Conservation (phyloP, 2,797 vertebrate genomes). For the Danio aesculapii region DNA sequence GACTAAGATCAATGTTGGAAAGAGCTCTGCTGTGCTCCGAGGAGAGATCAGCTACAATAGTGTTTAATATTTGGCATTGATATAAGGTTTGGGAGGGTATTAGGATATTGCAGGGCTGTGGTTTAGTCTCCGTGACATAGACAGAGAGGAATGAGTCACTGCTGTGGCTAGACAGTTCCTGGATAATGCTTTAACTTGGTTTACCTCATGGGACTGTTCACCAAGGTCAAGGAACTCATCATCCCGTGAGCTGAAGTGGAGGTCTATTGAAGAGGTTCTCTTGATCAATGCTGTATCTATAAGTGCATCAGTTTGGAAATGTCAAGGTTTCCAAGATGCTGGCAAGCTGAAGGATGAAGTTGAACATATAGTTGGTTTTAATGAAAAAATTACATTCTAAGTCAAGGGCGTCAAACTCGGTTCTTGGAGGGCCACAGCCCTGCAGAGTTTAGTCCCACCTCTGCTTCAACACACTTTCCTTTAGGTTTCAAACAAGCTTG, state of each 20-base stretch:
- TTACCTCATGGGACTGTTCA: slow-evolving; percentile 24
- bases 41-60: slow-evolving; percentile 54
- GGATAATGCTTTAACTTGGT: slow-evolving; percentile 31
- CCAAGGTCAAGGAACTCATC: slow-evolving; percentile 40
- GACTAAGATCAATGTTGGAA: slow-evolving; percentile 56
- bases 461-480: no score
- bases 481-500: no score
- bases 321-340: slow-evolving; percentile 6
- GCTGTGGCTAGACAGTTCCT: slow-evolving; percentile 24
- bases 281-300: slow-evolving; percentile 14
- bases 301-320: slow-evolving; percentile 23
- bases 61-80: slow-evolving; percentile 45
- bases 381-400: no score
- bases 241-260: not conserved
- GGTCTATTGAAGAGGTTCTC: not conserved
- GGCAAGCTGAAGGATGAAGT: not conserved
- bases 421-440: no score
- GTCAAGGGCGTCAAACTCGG: no score
- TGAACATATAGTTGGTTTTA: not conserved
- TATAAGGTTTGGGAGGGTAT: slow-evolving; percentile 21
- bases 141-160: slow-evolving; percentile 37
- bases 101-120: slow-evolving; percentile 6
- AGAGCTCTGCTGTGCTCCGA: slow-evolving; percentile 31
- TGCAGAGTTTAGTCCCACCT: no score
- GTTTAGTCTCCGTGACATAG: slow-evolving; percentile 19